Percentiles rank a stretch among this genome's conserved stretches.
phyloP scores from a whole-genome alignment of 2,888 invertebrate species.

The Drosophila paracracens region DNA sequence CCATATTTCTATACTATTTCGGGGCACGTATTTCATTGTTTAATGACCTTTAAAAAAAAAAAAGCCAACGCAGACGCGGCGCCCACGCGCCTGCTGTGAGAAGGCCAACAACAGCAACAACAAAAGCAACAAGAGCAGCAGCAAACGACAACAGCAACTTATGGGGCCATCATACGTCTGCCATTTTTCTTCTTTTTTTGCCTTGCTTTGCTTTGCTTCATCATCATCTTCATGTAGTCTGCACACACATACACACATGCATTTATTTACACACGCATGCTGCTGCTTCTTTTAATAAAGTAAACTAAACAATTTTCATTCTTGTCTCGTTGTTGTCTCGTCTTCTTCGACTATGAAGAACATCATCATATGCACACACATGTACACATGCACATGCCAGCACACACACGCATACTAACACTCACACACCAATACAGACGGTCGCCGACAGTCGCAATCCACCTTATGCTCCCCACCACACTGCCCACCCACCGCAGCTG shows the following conservation, averaged over 20 bases:
- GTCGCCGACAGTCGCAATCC: conserved; percentile 20
- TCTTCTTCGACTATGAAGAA: conserved; percentile 63
- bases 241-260: conserved; percentile 30
- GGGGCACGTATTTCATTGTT: conserved; percentile 74
- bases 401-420: conserved; percentile 15
- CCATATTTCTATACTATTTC: conserved; percentile 52
- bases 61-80: conserved; percentile 73
- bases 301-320: conserved; percentile 82
- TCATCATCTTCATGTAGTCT: conserved; percentile 71
- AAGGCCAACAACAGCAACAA: conserved; percentile 50
- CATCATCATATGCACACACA: conserved; percentile 36
- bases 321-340: conserved; percentile 80
- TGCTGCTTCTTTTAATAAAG: conserved; percentile 75
- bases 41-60: conserved; percentile 81
- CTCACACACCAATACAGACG: conserved; percentile 17
- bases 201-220: conserved; percentile 56
- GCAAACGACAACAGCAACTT: conserved; percentile 30
- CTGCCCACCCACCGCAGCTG: conserved; percentile 43
- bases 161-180: conserved; percentile 43
- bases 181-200: conserved; percentile 46
- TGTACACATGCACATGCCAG: conserved; percentile 30
- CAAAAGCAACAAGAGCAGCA: conserved; percentile 23
- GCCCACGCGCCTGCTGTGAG: conserved; percentile 57
- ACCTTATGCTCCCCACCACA: conserved; percentile 42
- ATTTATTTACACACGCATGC: conserved; percentile 46